These are phyloP conservation scores for Macrobrachium nipponense DNA, from an alignment of 1,140 invertebrate species.

Conservation along the genomic window DNA sequence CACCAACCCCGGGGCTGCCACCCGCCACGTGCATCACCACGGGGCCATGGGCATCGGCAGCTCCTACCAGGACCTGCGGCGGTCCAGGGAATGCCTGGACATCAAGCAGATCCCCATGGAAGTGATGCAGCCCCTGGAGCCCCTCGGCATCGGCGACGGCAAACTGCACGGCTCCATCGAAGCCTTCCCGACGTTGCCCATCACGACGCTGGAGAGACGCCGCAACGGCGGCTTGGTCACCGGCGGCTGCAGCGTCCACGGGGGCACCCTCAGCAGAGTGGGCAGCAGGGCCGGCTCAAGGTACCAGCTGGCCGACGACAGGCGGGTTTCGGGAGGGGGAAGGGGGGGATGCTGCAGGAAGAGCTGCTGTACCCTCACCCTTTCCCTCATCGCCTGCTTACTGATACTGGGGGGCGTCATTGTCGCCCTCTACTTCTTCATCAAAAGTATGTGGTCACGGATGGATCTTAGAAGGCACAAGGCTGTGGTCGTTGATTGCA, in stretches of 20 bases:
- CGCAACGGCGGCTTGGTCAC: conserved; percentile 51
- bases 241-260: conserved; percentile 47
- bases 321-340: background rate
- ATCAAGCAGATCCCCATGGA: conserved; percentile 46
- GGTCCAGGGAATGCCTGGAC: conserved; percentile 49
- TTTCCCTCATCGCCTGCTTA: conserved; percentile 59
- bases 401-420: conserved; percentile 71
- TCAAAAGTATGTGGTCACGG: conserved; percentile 72
- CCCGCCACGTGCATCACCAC: background rate
- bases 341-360: conserved; percentile 43
- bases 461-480: too few relatives aligned
- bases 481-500: background rate
- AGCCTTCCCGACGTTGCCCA: conserved; percentile 25
- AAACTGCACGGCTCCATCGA: conserved; percentile 35
- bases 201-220: conserved; percentile 52
- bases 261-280: conserved; percentile 23
- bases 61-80: conserved; percentile 55
- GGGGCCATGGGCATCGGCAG: conserved; percentile 42
- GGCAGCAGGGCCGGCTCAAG: conserved; percentile 38
- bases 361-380: conserved; percentile 60
- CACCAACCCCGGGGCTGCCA: conserved; percentile 3
- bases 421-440: conserved; percentile 73
- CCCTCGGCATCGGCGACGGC: conserved; percentile 29
- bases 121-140: conserved; percentile 42
- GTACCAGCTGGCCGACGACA: conserved; percentile 48